These are phyloP conservation scores for Acropora tenuis DNA, from an alignment of 64 coral and sea anemone genomes.

Conservation along the genomic window DNA sequence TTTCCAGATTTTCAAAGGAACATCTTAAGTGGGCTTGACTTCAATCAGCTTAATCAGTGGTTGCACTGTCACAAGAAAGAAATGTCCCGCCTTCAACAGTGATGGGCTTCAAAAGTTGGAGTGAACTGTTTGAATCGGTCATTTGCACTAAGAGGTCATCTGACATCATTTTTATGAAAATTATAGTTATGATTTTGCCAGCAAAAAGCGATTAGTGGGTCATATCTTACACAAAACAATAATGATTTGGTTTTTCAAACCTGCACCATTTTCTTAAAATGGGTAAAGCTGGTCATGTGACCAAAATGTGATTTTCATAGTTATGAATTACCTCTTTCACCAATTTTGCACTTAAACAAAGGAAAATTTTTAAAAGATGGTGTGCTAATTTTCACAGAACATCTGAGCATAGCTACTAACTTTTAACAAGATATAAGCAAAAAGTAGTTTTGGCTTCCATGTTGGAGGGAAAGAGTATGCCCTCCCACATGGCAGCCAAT, in stretches of 20 bases:
- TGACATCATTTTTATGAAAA: not conserved
- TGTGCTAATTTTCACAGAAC: too few species aligned
- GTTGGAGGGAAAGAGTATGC: not conserved
- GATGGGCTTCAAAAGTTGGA: not conserved
- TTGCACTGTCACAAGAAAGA: slow-evolving; percentile 29
- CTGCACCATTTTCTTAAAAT: not conserved
- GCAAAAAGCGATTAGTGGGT: too few species aligned
- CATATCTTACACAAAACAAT: too few species aligned
- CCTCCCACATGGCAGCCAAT: too few species aligned
- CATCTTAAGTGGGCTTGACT: slow-evolving; percentile 8
- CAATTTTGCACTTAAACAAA: too few species aligned
- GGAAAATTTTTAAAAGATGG: too few species aligned
- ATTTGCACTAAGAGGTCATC: not conserved
- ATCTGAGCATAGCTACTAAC: too few species aligned
- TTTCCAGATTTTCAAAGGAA: slow-evolving; percentile 27
- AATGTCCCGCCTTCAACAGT: slow-evolving; percentile 1
- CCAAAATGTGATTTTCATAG: not conserved
- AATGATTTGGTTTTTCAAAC: not conserved
- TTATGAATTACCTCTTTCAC: too few species aligned
- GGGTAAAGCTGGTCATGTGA: slow-evolving; percentile 3
- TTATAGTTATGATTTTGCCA: too few species aligned
- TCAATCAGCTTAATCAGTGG: slow-evolving; percentile 20
- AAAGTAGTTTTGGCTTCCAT: not conserved
- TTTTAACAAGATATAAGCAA: too few species aligned
- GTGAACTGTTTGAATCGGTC: not conserved